phyloP scores from a whole-genome alignment of 2,797 vertebrate genomes.

The Lacerta agilis region DNA sequence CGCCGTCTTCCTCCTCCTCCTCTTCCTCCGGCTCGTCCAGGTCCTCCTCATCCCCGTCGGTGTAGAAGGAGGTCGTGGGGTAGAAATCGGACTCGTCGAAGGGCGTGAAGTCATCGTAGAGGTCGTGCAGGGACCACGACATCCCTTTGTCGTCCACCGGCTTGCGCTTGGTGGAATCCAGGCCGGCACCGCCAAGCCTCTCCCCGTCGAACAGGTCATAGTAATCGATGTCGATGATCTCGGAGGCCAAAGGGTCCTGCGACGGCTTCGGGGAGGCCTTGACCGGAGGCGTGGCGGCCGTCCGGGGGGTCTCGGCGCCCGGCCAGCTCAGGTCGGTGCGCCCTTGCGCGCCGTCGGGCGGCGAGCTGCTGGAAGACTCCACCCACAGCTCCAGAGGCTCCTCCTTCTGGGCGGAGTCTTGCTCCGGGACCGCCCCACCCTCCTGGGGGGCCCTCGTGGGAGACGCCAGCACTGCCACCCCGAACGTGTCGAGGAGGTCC shows the following conservation, averaged over 20 bases:
- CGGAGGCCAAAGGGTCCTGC: constrained; percentile 54
- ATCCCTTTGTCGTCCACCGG: constrained; percentile 76
- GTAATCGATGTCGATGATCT: constrained; percentile 88
- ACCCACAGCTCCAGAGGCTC: constrained; percentile 58
- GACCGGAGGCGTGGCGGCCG: constrained; percentile 53
- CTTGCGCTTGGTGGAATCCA: constrained; percentile 67
- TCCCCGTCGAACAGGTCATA: constrained; percentile 81
- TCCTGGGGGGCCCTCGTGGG: not conserved
- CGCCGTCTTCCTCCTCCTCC: constrained; percentile 80
- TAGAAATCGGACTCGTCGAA: constrained; percentile 86
- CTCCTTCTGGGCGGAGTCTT: constrained; percentile 61
- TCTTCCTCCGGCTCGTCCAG: constrained; percentile 79
- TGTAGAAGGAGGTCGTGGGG: constrained; percentile 85
- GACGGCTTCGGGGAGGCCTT: constrained; percentile 58
- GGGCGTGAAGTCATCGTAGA: constrained; percentile 90
- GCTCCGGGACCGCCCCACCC: constrained; percentile 43
- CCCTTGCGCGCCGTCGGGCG: constrained; percentile 74
- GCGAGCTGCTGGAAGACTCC: constrained; percentile 72
- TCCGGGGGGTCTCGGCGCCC: constrained; percentile 65
- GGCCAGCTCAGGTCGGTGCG: constrained; percentile 75
- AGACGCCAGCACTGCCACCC: not conserved
- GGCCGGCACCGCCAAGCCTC: constrained; percentile 41
- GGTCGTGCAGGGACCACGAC: constrained; percentile 86
- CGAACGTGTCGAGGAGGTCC: constrained; percentile 69
- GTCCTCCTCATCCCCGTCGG: constrained; percentile 85